These are phyloP conservation scores for Gobio occitaniae DNA, from an alignment of 2,797 vertebrate genomes.

Conservation along the genomic window DNA sequence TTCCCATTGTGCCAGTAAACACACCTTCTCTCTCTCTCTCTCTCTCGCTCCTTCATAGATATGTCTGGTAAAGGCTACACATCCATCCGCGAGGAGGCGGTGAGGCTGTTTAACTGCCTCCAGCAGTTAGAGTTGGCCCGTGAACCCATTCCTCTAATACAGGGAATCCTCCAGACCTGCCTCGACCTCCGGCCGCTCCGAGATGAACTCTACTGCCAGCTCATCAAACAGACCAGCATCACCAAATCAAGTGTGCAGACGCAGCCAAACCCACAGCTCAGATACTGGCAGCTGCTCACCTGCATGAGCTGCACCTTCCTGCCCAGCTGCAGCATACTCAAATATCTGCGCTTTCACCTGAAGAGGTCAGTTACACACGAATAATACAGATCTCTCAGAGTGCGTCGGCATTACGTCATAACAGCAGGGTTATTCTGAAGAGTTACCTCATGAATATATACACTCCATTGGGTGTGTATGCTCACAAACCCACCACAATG, in stretches of 20 bases:
- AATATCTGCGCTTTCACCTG: constrained; percentile 91
- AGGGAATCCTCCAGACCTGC: constrained; percentile 96
- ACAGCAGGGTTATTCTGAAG: constrained; percentile 38
- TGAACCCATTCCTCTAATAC: constrained; percentile 90
- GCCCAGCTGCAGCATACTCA: constrained; percentile 84
- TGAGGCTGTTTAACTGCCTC: constrained; percentile 93
- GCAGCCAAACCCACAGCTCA: constrained; percentile 83
- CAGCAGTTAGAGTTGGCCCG: constrained; percentile 89
- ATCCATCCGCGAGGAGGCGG: constrained; percentile 91
- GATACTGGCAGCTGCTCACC: constrained; percentile 97
- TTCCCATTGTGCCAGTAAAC: not conserved
- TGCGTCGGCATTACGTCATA: constrained; percentile 46
- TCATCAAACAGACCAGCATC: constrained; percentile 95
- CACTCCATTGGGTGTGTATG: constrained; percentile 11
- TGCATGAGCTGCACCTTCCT: constrained; percentile 98
- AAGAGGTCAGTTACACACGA: constrained; percentile 81
- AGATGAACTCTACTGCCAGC: constrained; percentile 97
- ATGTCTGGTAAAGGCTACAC: constrained; percentile 83
- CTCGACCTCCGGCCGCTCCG: constrained; percentile 91
- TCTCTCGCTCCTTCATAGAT: constrained; percentile 37
- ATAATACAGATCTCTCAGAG: constrained; percentile 46
- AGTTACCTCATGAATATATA: constrained; percentile 21
- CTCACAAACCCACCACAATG: constrained; percentile 18
- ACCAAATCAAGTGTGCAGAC: constrained; percentile 69
- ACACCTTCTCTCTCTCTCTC: not conserved